Base-by-base conservation (phyloP, 2,888 invertebrate genomes). In the Sarcophaga carnaria region DNA sequence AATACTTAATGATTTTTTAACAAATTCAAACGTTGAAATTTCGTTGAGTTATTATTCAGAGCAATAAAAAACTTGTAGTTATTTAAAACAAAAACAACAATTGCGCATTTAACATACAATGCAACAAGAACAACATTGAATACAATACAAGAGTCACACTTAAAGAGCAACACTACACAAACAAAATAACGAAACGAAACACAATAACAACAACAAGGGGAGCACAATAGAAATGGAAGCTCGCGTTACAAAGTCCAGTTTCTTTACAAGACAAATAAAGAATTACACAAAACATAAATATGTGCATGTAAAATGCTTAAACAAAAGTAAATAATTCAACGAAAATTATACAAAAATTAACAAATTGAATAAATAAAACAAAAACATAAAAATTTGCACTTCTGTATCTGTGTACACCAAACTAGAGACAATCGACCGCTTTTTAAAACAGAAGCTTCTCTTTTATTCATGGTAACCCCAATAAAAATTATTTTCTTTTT, bases 231-330 rank as follows among this genome's bases (percentile, higher is more conserved):
- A 72, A 59, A 60, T 45, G 37, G 78, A 72, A 80, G 81, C 74
- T 76, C 69, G 77, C 45, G 77, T 74, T 70, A 80, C 86, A 86
- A 86, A 86, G 86, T 86, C 77, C 86, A 86, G 83, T 67, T 69
- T 54, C 10, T 78, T 70, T 70, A n/a, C 45, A 71, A 70, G 3
- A 59, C 10, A 37, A 2, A 8, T 37, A 63, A 25, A 74, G 54
- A 25, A 54, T 4, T 47, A 1, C 8, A 74, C 45, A 63, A 22
- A 67, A n/a, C 37, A 14, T 37, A 27, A 72, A n/a, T 60, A 67
- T 8, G 47, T 69, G 45, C 49, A n/a, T 69, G 6, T 20, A 47
- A 69, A 69, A 69, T 69, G 3, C n/a, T 37, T 17, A 37, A 22
- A 22, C 22, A 20, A 69, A 62, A 62, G 62, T 22, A 62, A 14